Conservation (phyloP, 2,797 vertebrate genomes). For the Hypotaenidia philippensis region DNA sequence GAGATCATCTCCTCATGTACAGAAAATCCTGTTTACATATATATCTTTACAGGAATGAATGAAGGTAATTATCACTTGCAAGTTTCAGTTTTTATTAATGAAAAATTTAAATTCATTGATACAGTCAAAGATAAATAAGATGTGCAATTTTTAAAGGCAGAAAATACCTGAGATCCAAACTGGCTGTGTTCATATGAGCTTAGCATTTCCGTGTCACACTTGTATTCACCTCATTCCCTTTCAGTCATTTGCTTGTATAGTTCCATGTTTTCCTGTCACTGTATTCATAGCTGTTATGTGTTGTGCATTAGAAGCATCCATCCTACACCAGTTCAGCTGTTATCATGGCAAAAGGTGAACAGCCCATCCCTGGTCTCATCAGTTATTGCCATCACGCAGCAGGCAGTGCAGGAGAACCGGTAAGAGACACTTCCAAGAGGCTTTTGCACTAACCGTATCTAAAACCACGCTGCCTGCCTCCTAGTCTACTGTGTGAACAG, state of each 20-base stretch:
- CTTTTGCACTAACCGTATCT: constrained; percentile 75
- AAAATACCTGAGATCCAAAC: constrained; percentile 66
- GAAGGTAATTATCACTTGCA: constrained; percentile 51
- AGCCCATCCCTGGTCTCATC: constrained; percentile 85
- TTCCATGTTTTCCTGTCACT: constrained; percentile 77
- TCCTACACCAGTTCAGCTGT: constrained; percentile 84
- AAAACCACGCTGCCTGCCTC: constrained; percentile 64
- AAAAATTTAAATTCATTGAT: not conserved
- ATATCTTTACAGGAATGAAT: constrained; percentile 50
- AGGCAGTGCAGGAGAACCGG: constrained; percentile 88
- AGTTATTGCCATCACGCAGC: constrained; percentile 90
- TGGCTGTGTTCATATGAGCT: constrained; percentile 56
- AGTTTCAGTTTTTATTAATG: constrained; percentile 48
- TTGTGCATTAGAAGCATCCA: constrained; percentile 88
- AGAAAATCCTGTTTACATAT: constrained; percentile 61
- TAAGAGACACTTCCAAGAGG: constrained; percentile 83
- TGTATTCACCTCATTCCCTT: constrained; percentile 73
- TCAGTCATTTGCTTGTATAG: constrained; percentile 77
- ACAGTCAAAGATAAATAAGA: not conserved
- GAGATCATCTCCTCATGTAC: constrained; percentile 45
- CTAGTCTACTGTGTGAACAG: constrained; percentile 14
- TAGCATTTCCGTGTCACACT: constrained; percentile 66
- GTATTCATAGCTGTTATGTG: constrained; percentile 85
- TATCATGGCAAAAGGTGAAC: constrained; percentile 86
- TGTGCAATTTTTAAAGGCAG: constrained; percentile 20